Evolutionary conservation across 35 echinoderm and acorn worm genomes (phyloP), one percentile per base, ranked within the genome.

Genomic region (Holothuria glaberrima): DNA sequence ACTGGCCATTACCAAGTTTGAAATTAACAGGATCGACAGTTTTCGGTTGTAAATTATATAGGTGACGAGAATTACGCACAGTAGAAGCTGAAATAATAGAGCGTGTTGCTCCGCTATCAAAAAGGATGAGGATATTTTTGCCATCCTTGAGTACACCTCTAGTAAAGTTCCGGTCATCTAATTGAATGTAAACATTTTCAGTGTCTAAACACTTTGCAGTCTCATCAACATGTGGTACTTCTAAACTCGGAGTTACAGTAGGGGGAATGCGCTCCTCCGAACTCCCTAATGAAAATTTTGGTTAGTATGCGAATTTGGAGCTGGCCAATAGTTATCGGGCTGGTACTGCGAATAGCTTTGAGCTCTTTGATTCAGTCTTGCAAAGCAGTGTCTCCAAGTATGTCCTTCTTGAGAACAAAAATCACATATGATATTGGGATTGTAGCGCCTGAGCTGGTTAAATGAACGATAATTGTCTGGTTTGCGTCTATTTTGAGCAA

Each of bases 31-130:
- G 17, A 18, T 48, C 25, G 5, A 50, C 76, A 13, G 76, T 7
- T 52, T 29, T 58, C 52, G 18, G 22, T 48, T 13, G 41, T 17
- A 45, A 58, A n/a, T 44, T 6, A 80, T 4, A 20, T 80, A 80
- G 16, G 46, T 80, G 19, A 28, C 52, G 38, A 21, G 34, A 80
- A 6, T 48, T 80, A 2, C 13, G 16, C 2, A 44, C 74, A 9
- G 66, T 33, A 69, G 66, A 69, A 9, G 31, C 31, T 26, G 66
- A 69, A 69, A 69, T 69, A 33, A 69, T 69, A 1, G 66, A 69
- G 25, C 66, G 66, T 69, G 66, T 69, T 69, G 66, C 66, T 26
- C 66, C 66, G 31, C 66, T 69, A 69, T 69, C 66, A 69, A 69
- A 69, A 26, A 69, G 31, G 0, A 69, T 29, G 3, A 69, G 14